Conservation (phyloP, 2,113 vertebrate species). For the Rhombomys opimus region DNA sequence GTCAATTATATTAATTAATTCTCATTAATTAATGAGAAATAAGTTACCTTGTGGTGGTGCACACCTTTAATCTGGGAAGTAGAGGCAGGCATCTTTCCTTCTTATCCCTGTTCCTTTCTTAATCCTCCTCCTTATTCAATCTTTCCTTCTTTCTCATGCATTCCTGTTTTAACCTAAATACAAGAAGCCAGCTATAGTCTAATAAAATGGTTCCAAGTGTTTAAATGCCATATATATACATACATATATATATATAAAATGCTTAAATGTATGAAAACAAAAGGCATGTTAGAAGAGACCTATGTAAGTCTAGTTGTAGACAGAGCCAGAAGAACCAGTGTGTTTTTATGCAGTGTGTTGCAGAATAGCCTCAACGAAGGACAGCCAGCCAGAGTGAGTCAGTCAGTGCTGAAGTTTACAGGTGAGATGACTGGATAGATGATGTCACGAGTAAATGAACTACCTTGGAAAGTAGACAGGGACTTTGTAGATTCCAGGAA, state of each 20-base stretch:
- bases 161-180: slow-evolving; percentile 30
- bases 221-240: not conserved
- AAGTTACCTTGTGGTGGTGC: not conserved
- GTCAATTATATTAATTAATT: too few species aligned
- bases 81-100: not conserved
- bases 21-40: too few species aligned
- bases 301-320: not conserved
- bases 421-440: not conserved
- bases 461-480: slow-evolving; percentile 42
- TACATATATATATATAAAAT: not conserved
- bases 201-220: not conserved
- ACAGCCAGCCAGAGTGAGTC: not conserved
- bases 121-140: not conserved
- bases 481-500: not conserved
- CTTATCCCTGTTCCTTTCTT: too few species aligned
- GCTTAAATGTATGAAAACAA: not conserved
- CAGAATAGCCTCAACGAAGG: slow-evolving; percentile 38
- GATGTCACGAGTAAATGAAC: not conserved
- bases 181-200: not conserved
- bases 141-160: not conserved
- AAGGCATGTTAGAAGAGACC: slow-evolving; percentile 15
- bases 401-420: slow-evolving; percentile 36
- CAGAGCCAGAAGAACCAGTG: not conserved
- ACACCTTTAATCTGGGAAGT: not conserved
- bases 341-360: not conserved